Evolutionary conservation across 1,140 invertebrate species (phyloP).

Genomic region (Bombus difficillimus): DNA sequence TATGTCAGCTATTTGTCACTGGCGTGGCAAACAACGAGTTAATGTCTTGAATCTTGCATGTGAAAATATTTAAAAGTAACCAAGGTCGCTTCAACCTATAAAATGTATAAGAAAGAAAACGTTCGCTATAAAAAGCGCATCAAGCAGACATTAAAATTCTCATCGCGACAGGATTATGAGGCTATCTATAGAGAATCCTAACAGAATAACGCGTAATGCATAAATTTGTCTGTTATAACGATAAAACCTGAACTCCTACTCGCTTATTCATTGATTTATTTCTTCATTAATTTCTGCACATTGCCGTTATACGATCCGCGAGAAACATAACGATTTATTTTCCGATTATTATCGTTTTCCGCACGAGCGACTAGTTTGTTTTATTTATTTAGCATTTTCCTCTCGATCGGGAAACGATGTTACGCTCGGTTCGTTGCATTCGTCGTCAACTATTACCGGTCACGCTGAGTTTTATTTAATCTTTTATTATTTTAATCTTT

Average conservation of each 20-base stretch:
- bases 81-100: not conserved
- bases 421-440: not conserved
- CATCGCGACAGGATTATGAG: not conserved
- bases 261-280: constrained; percentile 6
- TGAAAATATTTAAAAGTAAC: not conserved
- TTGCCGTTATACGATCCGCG: not conserved
- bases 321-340: not conserved
- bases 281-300: constrained; percentile 34
- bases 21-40: not conserved
- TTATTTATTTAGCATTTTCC: not conserved
- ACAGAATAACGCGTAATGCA: constrained; percentile 1
- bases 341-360: not conserved
- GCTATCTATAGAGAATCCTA: not conserved
- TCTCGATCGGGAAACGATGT: not conserved
- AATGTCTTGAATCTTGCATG: not conserved
- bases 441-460: not conserved
- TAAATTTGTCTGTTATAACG: not conserved
- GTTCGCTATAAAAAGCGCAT: not conserved
- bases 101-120: not conserved
- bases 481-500: not conserved
- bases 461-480: not conserved
- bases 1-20: not conserved
- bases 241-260: not conserved
- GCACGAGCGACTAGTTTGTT: not conserved
- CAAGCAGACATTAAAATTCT: not conserved